phyloP scores from a whole-genome alignment of 2,113 vertebrate genomes.

The Campylomormyrus tamandua region DNA sequence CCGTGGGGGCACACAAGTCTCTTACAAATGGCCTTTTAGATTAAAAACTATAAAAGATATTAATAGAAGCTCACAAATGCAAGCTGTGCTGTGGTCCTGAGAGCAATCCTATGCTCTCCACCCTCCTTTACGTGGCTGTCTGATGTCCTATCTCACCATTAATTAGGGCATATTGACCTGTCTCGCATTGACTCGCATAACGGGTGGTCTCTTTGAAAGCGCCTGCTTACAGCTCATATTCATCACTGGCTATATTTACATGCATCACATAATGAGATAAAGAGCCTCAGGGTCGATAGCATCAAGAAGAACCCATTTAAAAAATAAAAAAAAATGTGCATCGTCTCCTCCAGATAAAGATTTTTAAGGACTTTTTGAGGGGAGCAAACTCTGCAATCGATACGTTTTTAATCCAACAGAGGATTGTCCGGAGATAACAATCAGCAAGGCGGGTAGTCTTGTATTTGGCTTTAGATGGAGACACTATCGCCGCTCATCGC shows the following conservation, averaged over 20 bases:
- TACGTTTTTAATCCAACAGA: conserved; percentile 16
- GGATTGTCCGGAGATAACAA: conserved; percentile 11
- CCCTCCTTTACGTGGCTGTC: not conserved
- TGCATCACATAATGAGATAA: conserved; percentile 5
- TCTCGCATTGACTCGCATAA: not conserved
- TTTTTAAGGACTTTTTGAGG: conserved; percentile 6
- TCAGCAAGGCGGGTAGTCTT: conserved; percentile 22
- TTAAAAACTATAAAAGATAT: not conserved
- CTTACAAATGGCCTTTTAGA: not conserved
- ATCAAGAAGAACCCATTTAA: not conserved
- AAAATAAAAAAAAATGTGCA: not conserved
- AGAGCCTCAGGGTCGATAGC: not conserved
- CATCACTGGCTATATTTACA: not conserved
- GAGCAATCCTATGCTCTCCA: not conserved
- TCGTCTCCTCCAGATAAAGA: not conserved
- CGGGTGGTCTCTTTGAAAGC: conserved; percentile 4
- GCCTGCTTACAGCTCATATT: not conserved
- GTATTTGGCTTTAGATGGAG: conserved; percentile 18
- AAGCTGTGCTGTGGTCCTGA: not conserved
- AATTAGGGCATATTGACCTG: not conserved
- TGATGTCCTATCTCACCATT: not conserved
- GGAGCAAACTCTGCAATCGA: not conserved
- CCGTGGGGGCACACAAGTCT: not conserved
- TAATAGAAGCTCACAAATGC: not conserved
- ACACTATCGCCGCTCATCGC: conserved; percentile 15